A percentile compares a stretch with the other conserved stretches of the same genome.
These are phyloP conservation scores for Metellina segmentata DNA, from an alignment of 2,888 invertebrate species.

Conservation along the genomic window DNA sequence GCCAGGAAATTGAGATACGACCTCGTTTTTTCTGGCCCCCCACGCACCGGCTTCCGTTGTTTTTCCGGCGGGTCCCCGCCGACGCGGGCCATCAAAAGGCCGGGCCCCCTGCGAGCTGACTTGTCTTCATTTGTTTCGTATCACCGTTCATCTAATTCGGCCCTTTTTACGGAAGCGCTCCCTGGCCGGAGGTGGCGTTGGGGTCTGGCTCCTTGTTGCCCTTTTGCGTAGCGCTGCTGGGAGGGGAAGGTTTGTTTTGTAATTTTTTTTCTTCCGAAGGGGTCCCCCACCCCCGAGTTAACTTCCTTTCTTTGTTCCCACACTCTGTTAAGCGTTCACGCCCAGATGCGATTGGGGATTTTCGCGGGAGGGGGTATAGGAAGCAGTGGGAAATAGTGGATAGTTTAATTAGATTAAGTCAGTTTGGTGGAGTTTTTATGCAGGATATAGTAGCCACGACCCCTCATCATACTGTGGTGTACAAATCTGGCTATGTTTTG, in stretches of 20 bases:
- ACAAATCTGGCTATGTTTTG: no score
- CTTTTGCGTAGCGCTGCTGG: background rate
- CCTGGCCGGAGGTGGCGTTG: background rate
- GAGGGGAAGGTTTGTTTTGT: background rate
- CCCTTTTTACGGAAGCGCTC: constrained; percentile 48
- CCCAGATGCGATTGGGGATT: background rate
- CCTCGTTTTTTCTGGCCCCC: constrained; percentile 21
- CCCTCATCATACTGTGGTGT: no score
- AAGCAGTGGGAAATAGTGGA: background rate
- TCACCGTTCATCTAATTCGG: constrained; percentile 63
- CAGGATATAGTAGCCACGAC: no score
- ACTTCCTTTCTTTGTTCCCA: constrained; percentile 59
- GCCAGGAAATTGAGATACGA: constrained; percentile 66
- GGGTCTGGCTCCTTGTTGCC: background rate
- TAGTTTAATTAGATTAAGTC: background rate
- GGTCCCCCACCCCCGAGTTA: background rate
- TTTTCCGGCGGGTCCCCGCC: constrained; percentile 39
- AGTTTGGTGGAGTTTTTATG: no score
- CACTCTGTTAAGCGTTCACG: constrained; percentile 25
- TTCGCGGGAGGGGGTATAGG: no score
- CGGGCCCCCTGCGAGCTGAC: constrained; percentile 13
- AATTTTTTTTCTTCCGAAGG: background rate
- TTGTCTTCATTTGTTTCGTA: constrained; percentile 74
- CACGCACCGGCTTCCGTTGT: constrained; percentile 56
- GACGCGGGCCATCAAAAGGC: background rate